These are phyloP conservation scores for Semicossyphus pulcher DNA, from an alignment of 2,113 vertebrate species.

Conservation along the genomic window DNA sequence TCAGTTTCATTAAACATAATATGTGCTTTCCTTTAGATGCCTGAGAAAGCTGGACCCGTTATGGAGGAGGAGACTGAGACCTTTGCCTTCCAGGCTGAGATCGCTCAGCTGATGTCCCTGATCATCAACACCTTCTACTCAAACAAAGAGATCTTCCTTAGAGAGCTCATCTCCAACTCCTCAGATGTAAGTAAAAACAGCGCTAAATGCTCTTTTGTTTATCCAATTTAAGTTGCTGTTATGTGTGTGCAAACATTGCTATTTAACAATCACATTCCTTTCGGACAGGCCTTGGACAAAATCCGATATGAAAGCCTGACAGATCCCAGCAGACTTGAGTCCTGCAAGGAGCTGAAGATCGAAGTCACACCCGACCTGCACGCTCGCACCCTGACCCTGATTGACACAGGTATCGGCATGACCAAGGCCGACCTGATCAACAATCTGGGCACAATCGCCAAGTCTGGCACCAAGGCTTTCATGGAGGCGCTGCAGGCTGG, in stretches of 20 bases:
- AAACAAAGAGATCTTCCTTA: conserved; percentile 89
- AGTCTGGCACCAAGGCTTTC: conserved; percentile 88
- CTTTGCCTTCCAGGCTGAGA: conserved; percentile 89
- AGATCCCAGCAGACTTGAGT: conserved; percentile 85
- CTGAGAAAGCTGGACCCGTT: conserved; percentile 65
- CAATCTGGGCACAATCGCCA: conserved; percentile 88
- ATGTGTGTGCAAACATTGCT: not conserved
- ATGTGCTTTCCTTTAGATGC: conserved; percentile 67
- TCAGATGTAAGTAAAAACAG: conserved; percentile 81
- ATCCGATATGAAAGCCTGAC: conserved; percentile 88
- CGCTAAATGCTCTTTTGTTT: not conserved
- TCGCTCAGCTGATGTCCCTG: conserved; percentile 88
- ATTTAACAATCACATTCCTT: conserved; percentile 74
- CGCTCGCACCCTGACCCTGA: conserved; percentile 81
- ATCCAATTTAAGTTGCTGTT: too few relatives aligned
- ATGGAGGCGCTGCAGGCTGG: conserved; percentile 88
- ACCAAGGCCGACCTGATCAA: conserved; percentile 88
- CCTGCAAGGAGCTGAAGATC: conserved; percentile 86
- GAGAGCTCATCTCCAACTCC: conserved; percentile 88
- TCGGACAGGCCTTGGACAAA: conserved; percentile 87
- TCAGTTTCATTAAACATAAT: not conserved
- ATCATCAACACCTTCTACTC: conserved; percentile 90
- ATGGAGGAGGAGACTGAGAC: conserved; percentile 80
- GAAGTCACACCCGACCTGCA: conserved; percentile 81
- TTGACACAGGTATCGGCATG: conserved; percentile 87